Evolutionary conservation across 2,113 vertebrate species (phyloP), one percentile per base, ranked within the genome.

Genomic region (Erythrolamprus reginae): DNA sequence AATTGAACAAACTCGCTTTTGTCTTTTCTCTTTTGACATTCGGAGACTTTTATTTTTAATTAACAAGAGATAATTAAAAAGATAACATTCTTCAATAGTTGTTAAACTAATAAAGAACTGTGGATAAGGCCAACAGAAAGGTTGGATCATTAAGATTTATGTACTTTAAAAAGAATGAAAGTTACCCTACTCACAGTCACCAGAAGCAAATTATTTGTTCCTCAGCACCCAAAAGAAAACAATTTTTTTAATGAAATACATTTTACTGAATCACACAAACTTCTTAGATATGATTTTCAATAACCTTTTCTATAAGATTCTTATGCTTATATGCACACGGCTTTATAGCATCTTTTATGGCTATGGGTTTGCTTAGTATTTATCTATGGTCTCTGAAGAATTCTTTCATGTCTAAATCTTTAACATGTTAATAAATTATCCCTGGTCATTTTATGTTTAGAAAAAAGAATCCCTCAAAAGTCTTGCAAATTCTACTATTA

Each of bases 21-120:
- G n/a, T 45, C 53, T 88, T 70, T 94, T 90, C 53, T 90, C 47
- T 90, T 90, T 47, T 84, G 82, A 24, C 70, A 92, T 90, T 26
- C 48, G 42, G 53, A 90, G 56, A 50, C 19, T 82, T 4, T 88
- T 19, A 52, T 93, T 94, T 56, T 94, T 92, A 95, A 93, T 95
- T 95, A 94, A 48, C 52, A 89, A 4, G 7, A 86, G 85, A 13
- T 95, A 95, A 96, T 95, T 94, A 38, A 93, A 95, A 88, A 58
- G 88, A 88, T 70, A 88, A 84, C 24, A 92, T 93, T 92, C 33
- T 51, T 82, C 92, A 87, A 56, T 65, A n/a, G 9, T 86, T 88
- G 90, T 90, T 84, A 93, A 95, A 95, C 8, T 88, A 21, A 85
- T 89, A 89, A 91, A 93, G 91, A 51, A 90, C 85, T 93, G 33